phyloP scores from a whole-genome alignment of 2,797 vertebrate species.

The Sphenopsis melanotis region DNA sequence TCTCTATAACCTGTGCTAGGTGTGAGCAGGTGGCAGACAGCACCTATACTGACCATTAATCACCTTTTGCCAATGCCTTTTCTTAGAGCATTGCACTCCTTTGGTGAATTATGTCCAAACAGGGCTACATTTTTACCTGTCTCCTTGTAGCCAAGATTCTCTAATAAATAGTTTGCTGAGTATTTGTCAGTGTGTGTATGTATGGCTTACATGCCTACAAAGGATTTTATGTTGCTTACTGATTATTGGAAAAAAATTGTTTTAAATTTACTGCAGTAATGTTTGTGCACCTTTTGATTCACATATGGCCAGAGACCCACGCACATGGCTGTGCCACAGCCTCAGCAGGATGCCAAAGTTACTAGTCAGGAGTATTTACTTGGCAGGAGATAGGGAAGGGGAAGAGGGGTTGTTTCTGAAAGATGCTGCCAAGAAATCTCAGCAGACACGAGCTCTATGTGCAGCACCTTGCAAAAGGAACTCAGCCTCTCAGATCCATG shows the following conservation, averaged over 20 bases:
- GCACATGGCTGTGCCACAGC: neutral
- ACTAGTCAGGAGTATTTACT: neutral
- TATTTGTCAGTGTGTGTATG: neutral
- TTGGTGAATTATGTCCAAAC: neutral
- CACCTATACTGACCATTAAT: neutral
- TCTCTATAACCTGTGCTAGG: neutral
- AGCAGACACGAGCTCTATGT: fast-evolving
- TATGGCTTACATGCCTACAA: neutral
- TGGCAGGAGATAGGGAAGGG: neutral
- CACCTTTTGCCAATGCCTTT: neutral
- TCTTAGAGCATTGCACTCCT: neutral
- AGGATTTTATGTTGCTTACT: neutral
- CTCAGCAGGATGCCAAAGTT: neutral
- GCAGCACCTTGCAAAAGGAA: neutral
- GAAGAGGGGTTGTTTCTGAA: neutral
- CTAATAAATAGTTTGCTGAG: neutral
- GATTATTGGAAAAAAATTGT: neutral
- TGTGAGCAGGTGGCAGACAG: neutral
- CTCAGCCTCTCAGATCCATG: neutral
- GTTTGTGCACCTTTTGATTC: neutral
- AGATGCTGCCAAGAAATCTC: neutral
- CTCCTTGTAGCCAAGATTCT: neutral
- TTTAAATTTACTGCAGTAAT: neutral
- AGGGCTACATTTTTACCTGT: neutral
- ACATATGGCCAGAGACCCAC: neutral